Evolutionary conservation across 2,113 vertebrate species (phyloP).

Genomic region (Micromys minutus): DNA sequence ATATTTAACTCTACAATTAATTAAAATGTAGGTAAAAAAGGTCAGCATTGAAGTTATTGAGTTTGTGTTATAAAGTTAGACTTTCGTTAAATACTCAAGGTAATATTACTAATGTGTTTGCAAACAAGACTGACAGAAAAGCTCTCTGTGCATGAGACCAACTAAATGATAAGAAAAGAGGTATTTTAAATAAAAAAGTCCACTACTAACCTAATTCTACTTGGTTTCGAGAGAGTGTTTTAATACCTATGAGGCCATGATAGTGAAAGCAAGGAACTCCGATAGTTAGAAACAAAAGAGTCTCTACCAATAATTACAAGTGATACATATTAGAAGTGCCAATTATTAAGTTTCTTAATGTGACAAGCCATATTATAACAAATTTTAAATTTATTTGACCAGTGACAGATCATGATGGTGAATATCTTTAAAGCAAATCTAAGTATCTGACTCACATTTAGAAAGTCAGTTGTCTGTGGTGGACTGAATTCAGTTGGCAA

Average conservation of each 20-base stretch:
- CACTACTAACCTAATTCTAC: background rate
- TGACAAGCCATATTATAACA: background rate
- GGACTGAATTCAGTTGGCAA: background rate
- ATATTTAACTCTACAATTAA: background rate
- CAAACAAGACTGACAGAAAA: background rate
- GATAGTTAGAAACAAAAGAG: background rate
- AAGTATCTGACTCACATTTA: background rate
- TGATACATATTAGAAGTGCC: background rate
- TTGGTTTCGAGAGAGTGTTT: background rate
- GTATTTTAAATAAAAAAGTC: background rate
- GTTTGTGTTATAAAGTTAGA: background rate
- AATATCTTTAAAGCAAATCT: conserved; percentile 24
- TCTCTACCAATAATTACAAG: background rate
- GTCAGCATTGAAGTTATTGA: background rate
- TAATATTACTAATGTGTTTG: background rate
- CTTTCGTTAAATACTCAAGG: background rate
- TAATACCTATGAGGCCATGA: background rate
- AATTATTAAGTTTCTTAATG: conserved; percentile 31
- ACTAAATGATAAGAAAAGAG: background rate
- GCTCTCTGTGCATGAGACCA: background rate
- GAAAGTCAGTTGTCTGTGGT: background rate
- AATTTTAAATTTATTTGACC: conserved; percentile 28
- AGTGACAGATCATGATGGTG: background rate
- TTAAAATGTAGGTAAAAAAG: background rate
- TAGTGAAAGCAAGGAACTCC: background rate